Evolutionary conservation across 2,797 vertebrate genomes (phyloP).

Genomic region (Gambusia yucatana): DNA sequence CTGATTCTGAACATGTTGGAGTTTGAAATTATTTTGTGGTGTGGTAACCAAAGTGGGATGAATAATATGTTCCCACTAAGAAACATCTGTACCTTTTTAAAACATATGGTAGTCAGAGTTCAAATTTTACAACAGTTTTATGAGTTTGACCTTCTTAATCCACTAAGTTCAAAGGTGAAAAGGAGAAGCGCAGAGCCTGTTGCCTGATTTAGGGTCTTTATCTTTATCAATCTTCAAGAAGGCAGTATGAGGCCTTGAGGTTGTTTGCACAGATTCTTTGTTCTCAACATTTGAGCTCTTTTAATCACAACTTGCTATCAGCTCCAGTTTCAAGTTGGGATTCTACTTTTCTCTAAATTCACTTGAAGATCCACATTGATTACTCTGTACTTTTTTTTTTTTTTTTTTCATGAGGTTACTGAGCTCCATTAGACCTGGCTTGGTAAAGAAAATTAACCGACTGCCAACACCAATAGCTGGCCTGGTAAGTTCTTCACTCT

Average conservation of each 20-base stretch:
- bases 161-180: not conserved
- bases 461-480: constrained; percentile 93
- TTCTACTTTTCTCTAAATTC: not conserved
- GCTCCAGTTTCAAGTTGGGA: not conserved
- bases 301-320: not conserved
- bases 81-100: not conserved
- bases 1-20: not conserved
- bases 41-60: not conserved
- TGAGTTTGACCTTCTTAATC: not conserved
- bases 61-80: not conserved
- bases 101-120: not conserved
- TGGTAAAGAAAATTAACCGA: constrained; percentile 98
- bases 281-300: constrained; percentile 1
- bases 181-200: not conserved
- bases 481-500: constrained; percentile 87
- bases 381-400: not conserved
- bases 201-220: constrained; percentile 37
- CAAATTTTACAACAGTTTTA: constrained; percentile 1
- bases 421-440: constrained; percentile 93
- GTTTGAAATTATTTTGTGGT: not conserved
- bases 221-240: constrained; percentile 10
- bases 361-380: not conserved
- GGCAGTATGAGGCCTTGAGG: constrained; percentile 17
- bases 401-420: constrained; percentile 82
- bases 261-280: constrained; percentile 17